A percentile compares a stretch with the other conserved stretches of the same genome.
Conservation (phyloP, 2,888 invertebrate genomes). For the Patella pellucida region DNA sequence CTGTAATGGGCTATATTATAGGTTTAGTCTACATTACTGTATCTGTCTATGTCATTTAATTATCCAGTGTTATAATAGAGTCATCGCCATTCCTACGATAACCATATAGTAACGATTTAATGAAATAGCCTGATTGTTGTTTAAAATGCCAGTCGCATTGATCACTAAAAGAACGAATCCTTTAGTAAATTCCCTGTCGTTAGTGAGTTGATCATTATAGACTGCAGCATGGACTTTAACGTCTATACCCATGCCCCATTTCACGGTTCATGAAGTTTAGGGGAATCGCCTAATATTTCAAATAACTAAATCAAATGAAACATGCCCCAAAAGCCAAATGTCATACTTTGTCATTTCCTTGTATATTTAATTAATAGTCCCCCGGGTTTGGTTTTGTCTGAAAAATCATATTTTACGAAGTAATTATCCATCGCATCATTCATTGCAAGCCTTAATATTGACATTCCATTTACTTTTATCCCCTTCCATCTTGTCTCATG, state of each 20-base stretch:
- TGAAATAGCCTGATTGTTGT: too few species aligned
- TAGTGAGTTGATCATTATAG: too few species aligned
- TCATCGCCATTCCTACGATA: too few species aligned
- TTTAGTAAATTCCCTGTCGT: too few species aligned
- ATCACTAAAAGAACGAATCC: not conserved
- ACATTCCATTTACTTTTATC: not conserved
- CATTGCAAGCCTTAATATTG: not conserved
- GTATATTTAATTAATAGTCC: conserved; percentile 5
- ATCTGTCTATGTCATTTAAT: too few species aligned
- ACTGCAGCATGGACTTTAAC: too few species aligned
- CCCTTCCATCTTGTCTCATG: too few species aligned
- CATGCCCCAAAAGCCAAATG: not conserved
- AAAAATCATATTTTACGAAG: not conserved
- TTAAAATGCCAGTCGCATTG: not conserved
- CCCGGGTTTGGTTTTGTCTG: not conserved
- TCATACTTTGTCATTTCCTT: not conserved
- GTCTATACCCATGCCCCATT: not conserved
- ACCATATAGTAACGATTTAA: too few species aligned
- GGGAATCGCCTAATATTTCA: not conserved
- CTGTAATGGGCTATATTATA: too few species aligned
- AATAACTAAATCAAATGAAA: not conserved
- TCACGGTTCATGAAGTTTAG: not conserved
- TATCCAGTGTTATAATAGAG: too few species aligned
- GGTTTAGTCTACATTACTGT: too few species aligned
- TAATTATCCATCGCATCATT: conserved; percentile 1